Evolutionary conservation across 1,140 invertebrate genomes (phyloP).

Genomic region (Calephelis virginiensis): DNA sequence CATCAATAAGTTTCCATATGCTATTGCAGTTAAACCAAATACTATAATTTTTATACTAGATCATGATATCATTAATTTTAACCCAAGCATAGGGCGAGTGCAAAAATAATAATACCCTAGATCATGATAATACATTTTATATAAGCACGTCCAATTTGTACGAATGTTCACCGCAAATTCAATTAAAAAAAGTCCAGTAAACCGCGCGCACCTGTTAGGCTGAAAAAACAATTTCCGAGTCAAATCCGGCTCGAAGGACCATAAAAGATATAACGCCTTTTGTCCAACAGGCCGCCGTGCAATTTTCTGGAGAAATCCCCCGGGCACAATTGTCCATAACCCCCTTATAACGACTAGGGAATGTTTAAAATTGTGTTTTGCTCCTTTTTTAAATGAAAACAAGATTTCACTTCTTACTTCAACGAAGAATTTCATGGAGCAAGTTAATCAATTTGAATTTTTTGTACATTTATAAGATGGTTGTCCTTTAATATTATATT

Average conservation of each 20-base stretch:
- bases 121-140: not conserved
- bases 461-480: constrained; percentile 1
- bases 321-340: constrained; percentile 37
- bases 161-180: constrained; percentile 28
- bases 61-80: too few relatives aligned
- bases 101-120: too few relatives aligned
- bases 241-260: constrained; percentile 34
- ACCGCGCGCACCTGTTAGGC: constrained; percentile 38
- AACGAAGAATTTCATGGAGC: constrained; percentile 34
- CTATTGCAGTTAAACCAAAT: too few relatives aligned
- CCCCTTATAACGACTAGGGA: constrained; percentile 24
- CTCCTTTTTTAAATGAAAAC: constrained; percentile 40
- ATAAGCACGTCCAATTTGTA: constrained; percentile 17
- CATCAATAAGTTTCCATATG: too few relatives aligned
- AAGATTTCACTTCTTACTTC: constrained; percentile 31
- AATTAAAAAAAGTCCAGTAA: constrained; percentile 34
- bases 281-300: constrained; percentile 34
- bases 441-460: constrained; percentile 35
- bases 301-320: constrained; percentile 38
- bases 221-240: constrained; percentile 36
- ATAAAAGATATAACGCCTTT: constrained; percentile 41
- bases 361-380: constrained; percentile 41
- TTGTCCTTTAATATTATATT: not conserved
- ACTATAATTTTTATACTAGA: too few relatives aligned
- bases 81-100: too few relatives aligned